Evolutionary conservation across 1,140 invertebrate species (phyloP).

Genomic region (Drosophila ironensis): DNA sequence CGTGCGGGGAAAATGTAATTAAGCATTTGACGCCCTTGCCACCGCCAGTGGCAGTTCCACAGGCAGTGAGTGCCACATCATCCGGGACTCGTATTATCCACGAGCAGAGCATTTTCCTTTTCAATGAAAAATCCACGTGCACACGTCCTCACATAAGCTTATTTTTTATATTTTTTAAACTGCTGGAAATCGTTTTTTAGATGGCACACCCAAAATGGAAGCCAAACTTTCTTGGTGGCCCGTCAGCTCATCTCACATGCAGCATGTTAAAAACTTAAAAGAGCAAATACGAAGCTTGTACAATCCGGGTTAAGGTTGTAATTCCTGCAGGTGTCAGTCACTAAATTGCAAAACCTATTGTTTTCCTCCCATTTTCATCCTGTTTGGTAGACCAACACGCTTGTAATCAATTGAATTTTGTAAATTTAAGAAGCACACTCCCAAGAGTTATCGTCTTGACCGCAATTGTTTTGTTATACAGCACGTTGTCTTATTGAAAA

Average conservation of each 20-base stretch:
- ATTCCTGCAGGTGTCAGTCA: too few relatives aligned
- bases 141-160: too few relatives aligned
- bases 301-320: neutral
- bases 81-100: neutral
- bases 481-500: slow-evolving; percentile 52
- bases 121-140: too few relatives aligned
- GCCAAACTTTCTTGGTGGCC: neutral
- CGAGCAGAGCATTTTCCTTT: neutral
- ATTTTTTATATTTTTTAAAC: neutral
- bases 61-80: slow-evolving; percentile 3
- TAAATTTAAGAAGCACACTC: too few relatives aligned
- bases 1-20: slow-evolving; percentile 73
- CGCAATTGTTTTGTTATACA: neutral
- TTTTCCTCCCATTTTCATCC: too few relatives aligned
- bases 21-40: slow-evolving; percentile 59
- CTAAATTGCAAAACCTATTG: too few relatives aligned
- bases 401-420: too few relatives aligned
- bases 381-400: too few relatives aligned
- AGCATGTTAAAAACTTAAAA: neutral
- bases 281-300: neutral
- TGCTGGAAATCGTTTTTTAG: neutral
- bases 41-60: too few relatives aligned
- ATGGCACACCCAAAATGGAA: neutral
- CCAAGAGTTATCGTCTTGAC: neutral
- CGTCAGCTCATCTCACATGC: neutral